A percentile compares a stretch with the other conserved stretches of the same genome.
These are phyloP conservation scores for Patiria pectinifera DNA, from an alignment of 53 echinoderm and acorn worm species.

Conservation along the genomic window DNA sequence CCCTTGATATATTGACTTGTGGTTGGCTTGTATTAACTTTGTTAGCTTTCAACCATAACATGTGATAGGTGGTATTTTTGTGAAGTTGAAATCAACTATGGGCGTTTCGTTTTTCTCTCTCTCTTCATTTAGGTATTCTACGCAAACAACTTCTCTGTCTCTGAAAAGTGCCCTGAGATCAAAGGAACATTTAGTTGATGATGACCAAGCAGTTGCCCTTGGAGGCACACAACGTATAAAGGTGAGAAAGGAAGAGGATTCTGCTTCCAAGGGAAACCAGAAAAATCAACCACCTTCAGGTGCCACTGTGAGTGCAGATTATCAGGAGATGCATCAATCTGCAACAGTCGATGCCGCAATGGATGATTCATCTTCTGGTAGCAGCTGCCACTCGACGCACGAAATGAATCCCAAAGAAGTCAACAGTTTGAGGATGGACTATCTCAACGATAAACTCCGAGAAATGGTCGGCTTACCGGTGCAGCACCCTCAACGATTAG, in stretches of 20 bases:
- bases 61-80: background rate
- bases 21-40: too few species aligned
- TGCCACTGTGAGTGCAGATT: background rate
- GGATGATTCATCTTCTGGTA: background rate
- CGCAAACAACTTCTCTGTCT: background rate
- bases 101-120: background rate
- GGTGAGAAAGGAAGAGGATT: background rate
- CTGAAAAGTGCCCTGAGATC: background rate
- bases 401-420: slow-evolving; percentile 4
- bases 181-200: background rate
- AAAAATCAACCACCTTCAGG: background rate
- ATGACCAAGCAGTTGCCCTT: background rate
- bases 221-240: background rate
- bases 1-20: too few species aligned
- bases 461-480: slow-evolving; percentile 9
- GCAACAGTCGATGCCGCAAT: background rate
- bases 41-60: too few species aligned
- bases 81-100: background rate
- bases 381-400: slow-evolving; percentile 4
- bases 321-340: background rate
- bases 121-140: background rate
- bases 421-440: slow-evolving; percentile 17
- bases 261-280: background rate
- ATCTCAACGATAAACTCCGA: slow-evolving; percentile 48
- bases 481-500: slow-evolving; percentile 29